phyloP scores from a whole-genome alignment of 1,140 invertebrate genomes.

The Caenorhabditis inopinata region DNA sequence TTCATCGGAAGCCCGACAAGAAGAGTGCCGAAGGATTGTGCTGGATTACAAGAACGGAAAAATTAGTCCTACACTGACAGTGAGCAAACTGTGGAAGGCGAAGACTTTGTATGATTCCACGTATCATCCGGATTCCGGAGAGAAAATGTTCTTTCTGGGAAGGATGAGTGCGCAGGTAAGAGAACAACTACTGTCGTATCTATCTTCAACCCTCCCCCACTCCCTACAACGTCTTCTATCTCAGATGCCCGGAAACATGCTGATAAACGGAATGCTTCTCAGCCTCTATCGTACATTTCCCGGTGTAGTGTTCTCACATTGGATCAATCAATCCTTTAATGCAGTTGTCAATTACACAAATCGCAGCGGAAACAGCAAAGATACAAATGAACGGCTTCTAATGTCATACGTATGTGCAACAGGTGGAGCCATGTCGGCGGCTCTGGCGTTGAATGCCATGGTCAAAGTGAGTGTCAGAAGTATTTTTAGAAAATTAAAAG shows the following conservation, averaged over 20 bases:
- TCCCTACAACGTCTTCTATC: constrained; percentile 66
- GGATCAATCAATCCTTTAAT: constrained; percentile 96
- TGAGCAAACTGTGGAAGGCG: constrained; percentile 82
- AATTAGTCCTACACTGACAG: constrained; percentile 73
- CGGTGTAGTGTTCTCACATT: constrained; percentile 79
- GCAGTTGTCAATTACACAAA: constrained; percentile 98
- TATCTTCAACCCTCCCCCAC: too few relatives aligned
- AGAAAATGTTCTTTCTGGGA: constrained; percentile 92
- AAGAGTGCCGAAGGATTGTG: constrained; percentile 77
- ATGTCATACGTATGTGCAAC: constrained; percentile 74
- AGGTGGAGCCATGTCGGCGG: constrained; percentile 83
- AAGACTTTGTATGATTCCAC: constrained; percentile 95
- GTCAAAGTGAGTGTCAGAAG: constrained; percentile 73
- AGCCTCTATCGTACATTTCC: constrained; percentile 72
- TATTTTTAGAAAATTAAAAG: too few relatives aligned
- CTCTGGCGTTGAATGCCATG: constrained; percentile 75
- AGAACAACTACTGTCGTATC: too few relatives aligned
- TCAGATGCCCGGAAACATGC: constrained; percentile 87
- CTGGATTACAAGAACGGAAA: constrained; percentile 77
- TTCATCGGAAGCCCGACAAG: constrained; percentile 74
- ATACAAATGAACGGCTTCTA: not conserved
- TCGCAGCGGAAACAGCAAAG: constrained; percentile 80
- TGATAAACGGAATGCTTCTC: constrained; percentile 81
- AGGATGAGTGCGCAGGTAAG: constrained; percentile 70
- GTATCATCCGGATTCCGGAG: constrained; percentile 95